These are phyloP conservation scores for Diabrotica balteata DNA, from an alignment of 2,888 invertebrate species.

Conservation along the genomic window DNA sequence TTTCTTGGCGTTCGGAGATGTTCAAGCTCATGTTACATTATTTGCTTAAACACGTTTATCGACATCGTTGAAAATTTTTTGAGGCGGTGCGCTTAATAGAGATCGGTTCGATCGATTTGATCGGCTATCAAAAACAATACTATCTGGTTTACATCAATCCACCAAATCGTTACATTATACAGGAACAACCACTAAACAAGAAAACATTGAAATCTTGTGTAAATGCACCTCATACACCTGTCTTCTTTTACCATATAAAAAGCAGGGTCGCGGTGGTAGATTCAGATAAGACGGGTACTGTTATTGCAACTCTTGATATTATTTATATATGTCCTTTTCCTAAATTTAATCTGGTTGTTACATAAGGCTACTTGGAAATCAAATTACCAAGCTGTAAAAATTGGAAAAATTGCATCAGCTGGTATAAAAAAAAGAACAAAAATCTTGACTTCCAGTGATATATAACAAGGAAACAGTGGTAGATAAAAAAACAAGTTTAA, in stretches of 20 bases:
- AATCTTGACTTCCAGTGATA: too few relatives aligned
- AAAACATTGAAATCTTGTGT: slow-evolving; percentile 45
- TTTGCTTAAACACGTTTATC: slow-evolving; percentile 40
- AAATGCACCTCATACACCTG: slow-evolving; percentile 36
- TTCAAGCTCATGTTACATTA: slow-evolving; percentile 37
- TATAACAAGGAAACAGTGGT: too few relatives aligned
- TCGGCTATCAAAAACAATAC: slow-evolving; percentile 50
- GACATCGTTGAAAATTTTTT: slow-evolving; percentile 33
- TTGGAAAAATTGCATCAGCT: too few relatives aligned
- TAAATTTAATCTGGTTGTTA: too few relatives aligned
- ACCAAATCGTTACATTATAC: slow-evolving; percentile 51
- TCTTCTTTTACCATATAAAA: slow-evolving; percentile 26
- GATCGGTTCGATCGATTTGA: slow-evolving; percentile 32
- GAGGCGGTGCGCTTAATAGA: slow-evolving; percentile 37
- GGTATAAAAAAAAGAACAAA: too few relatives aligned
- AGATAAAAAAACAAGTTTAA: too few relatives aligned
- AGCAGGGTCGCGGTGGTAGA: too few relatives aligned
- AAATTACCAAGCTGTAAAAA: too few relatives aligned
- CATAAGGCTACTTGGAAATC: too few relatives aligned
- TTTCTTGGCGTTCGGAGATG: slow-evolving; percentile 34
- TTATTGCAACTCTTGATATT: too few relatives aligned
- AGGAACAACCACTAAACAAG: slow-evolving; percentile 49
- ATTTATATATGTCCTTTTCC: too few relatives aligned
- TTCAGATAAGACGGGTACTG: too few relatives aligned
- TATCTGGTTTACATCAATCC: slow-evolving; percentile 52